Conservation (phyloP, 2,113 vertebrate genomes). For the Struthio camelus region DNA sequence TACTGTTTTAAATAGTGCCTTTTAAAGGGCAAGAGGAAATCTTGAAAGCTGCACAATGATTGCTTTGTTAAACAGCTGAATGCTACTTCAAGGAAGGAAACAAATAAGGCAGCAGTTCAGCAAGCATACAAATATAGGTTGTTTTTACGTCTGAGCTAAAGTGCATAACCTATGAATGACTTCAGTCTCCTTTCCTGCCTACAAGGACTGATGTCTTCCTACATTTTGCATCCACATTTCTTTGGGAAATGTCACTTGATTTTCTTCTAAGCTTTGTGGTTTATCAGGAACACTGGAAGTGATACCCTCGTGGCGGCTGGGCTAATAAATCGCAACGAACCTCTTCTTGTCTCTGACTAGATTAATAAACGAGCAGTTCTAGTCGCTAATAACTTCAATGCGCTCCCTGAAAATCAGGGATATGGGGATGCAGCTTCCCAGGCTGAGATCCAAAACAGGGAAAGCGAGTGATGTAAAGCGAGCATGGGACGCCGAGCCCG, state of each 20-base stretch:
- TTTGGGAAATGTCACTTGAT: background rate
- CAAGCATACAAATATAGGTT: background rate
- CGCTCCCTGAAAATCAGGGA: background rate
- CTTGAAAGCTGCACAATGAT: accelerated
- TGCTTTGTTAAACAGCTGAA: background rate
- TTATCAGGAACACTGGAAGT: background rate
- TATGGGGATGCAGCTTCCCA: background rate
- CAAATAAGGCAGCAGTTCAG: background rate
- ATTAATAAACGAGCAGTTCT: background rate
- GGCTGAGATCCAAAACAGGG: background rate
- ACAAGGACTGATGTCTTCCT: background rate
- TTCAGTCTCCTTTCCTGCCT: background rate
- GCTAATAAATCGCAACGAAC: background rate
- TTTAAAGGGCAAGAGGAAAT: background rate
- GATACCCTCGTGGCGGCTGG: background rate
- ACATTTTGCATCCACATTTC: background rate
- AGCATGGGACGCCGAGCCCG: background rate
- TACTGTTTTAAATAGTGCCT: background rate
- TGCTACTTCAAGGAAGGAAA: background rate
- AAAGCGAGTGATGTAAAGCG: background rate
- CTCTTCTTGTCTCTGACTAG: background rate
- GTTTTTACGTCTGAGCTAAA: background rate
- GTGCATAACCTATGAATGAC: background rate
- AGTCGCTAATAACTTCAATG: background rate
- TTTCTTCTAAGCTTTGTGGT: background rate